These are phyloP conservation scores for Taurulus bubalis DNA, from an alignment of 2,113 vertebrate genomes.

Conservation along the genomic window DNA sequence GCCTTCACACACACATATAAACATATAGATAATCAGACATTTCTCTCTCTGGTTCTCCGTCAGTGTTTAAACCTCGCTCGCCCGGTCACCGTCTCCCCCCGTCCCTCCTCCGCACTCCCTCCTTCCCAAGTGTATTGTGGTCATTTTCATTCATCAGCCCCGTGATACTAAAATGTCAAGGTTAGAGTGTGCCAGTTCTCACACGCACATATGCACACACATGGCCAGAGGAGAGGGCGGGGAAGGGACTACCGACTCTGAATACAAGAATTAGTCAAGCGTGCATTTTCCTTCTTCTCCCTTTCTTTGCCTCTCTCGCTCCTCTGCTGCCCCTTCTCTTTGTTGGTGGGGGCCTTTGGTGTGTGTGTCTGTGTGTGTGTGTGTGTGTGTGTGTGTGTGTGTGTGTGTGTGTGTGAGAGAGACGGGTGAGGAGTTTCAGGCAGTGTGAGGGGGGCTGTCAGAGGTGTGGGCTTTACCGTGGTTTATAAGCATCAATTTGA, in stretches of 20 bases:
- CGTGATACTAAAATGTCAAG: slow-evolving; percentile 74
- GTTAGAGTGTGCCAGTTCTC: slow-evolving; percentile 69
- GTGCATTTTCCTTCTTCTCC: slow-evolving; percentile 70
- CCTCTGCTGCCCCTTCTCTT: slow-evolving; percentile 67
- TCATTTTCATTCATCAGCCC: slow-evolving; percentile 73
- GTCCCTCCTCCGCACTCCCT: neutral
- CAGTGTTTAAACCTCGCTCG: slow-evolving; percentile 20
- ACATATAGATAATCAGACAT: slow-evolving; percentile 7
- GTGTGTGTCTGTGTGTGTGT: slow-evolving; percentile 32
- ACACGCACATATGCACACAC: slow-evolving; percentile 40
- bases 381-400: slow-evolving; percentile 24
- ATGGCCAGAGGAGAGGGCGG: slow-evolving; percentile 35
- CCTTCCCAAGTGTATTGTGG: slow-evolving; percentile 56
- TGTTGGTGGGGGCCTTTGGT: slow-evolving; percentile 63
- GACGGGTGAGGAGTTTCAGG: slow-evolving; percentile 32
- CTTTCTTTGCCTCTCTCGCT: slow-evolving; percentile 64
- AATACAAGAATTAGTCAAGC: slow-evolving; percentile 78
- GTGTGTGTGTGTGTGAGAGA: neutral
- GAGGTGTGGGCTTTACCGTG: slow-evolving; percentile 28
- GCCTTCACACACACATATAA: neutral
- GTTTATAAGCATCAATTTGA: neutral
- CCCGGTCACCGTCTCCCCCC: slow-evolving; percentile 16
- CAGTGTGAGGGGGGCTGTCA: slow-evolving; percentile 8
- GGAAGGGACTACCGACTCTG: slow-evolving; percentile 47
- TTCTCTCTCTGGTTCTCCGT: slow-evolving; percentile 13